Evolutionary conservation across 2,888 invertebrate species (phyloP), one percentile per base, ranked within the genome.

Genomic region (Chelonus formosanus): DNA sequence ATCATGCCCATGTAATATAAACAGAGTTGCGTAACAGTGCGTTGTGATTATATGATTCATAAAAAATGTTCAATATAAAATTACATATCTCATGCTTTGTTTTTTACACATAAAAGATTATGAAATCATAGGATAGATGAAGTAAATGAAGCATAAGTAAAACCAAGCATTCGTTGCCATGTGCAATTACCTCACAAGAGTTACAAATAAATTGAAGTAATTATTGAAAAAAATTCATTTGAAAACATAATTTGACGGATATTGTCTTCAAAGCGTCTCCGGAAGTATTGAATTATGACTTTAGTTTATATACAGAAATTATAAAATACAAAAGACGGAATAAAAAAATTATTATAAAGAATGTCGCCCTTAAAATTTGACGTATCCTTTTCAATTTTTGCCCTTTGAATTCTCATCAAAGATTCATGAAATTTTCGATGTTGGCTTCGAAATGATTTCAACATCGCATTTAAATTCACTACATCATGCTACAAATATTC

Each of bases 341-440:
- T 20, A 43, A 36, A 40, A 36, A 36, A 55, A 55, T 43, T 53
- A 53, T 55, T 36, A 36, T 55, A 36, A 55, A 55, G 55, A 55
- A 55, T 55, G 55, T 55, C 55, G 55, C 36, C 40, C 55, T 36
- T 55, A 20, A 10, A 55, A 48, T 20, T 20, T 48, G 44, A 6
- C 31, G 48, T 6, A 20, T 48, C 10, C 6, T 48, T 48, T 0
- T 40, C 53, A 50, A 7, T 40, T 55, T 40, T 53, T 35, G 32
- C 8, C 6, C 10, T 32, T 31, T 32, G 7, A 53, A 31, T 53
- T 6, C n/a, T 55, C 6, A 8, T 10, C 7, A 36, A 55, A 36
- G 36, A 55, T 10, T 35, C 40, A 36, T 36, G 36, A 8, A 35
- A 36, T 40, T 55, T 55, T 48, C 20, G 48, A 48, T 48, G 48